phyloP scores from a whole-genome alignment of 2,797 vertebrate genomes.

The Cossypha heuglini region DNA sequence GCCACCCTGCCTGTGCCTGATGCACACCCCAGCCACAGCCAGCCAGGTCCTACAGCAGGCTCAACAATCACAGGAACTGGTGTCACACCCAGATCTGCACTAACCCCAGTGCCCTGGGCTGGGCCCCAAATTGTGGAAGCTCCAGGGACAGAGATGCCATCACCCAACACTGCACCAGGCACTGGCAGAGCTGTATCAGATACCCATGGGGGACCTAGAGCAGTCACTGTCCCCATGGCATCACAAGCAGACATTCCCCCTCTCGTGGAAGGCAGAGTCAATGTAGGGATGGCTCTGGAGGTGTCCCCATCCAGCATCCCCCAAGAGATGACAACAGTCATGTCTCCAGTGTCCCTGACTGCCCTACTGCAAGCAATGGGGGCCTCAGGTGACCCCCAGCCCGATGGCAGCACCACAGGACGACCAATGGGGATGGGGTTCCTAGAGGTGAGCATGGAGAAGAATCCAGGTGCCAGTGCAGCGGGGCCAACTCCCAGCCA shows the following conservation, averaged over 20 bases:
- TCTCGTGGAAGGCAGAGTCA: background rate
- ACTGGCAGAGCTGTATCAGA: background rate
- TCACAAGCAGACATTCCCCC: accelerated
- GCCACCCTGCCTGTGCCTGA: background rate
- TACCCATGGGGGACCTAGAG: background rate
- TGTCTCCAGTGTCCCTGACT: background rate
- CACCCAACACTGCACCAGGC: background rate
- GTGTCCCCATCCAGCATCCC: background rate
- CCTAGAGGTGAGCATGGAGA: background rate
- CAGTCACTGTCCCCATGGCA: background rate
- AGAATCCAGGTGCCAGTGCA: background rate
- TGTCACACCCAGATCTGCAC: background rate
- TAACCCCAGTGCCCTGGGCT: accelerated
- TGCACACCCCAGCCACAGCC: background rate
- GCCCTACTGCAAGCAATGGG: background rate
- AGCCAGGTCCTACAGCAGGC: background rate
- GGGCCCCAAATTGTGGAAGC: accelerated
- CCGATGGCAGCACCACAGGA: accelerated
- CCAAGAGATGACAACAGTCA: background rate
- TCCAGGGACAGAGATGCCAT: background rate
- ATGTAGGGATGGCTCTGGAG: background rate
- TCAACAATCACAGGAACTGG: background rate
- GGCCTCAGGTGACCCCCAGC: background rate
- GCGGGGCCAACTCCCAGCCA: background rate
- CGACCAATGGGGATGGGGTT: accelerated